Conservation (phyloP, 2,113 vertebrate genomes). For the Aldabrachelys gigantea region DNA sequence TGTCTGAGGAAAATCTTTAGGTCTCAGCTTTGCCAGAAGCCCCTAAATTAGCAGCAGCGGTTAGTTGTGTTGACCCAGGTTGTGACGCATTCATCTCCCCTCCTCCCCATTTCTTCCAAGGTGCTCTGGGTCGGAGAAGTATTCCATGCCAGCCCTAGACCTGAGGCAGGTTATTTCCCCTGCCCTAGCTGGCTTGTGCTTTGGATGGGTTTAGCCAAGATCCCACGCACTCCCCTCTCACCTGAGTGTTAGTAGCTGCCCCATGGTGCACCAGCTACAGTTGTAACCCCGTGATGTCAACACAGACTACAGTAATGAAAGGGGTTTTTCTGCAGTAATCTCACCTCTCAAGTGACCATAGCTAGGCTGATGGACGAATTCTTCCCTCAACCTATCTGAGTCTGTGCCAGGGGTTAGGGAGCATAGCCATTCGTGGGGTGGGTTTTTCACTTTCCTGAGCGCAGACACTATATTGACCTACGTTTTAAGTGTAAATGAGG, state of each 20-base stretch:
- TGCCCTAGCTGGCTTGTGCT: fast-evolving
- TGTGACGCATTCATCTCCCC: neutral
- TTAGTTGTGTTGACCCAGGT: neutral
- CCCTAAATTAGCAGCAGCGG: neutral
- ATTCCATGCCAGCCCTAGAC: neutral
- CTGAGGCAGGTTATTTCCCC: neutral
- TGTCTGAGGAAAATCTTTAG: neutral
- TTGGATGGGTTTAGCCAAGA: fast-evolving
- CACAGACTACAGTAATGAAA: neutral
- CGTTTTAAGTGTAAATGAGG: neutral
- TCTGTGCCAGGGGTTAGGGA: neutral
- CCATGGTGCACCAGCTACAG: neutral
- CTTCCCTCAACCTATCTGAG: neutral
- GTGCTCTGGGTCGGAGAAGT: neutral
- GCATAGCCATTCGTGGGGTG: neutral
- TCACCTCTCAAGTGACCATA: neutral
- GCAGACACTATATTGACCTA: neutral
- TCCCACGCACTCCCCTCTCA: neutral
- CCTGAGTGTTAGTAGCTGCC: neutral
- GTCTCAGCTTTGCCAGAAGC: neutral
- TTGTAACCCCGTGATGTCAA: neutral
- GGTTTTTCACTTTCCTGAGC: neutral
- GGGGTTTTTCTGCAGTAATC: neutral
- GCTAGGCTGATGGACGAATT: neutral
- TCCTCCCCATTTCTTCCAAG: fast-evolving